Percentiles rank a stretch among this genome's conserved stretches.
Evolutionary conservation across 2,113 vertebrate genomes (phyloP).

Genomic region (Strigops habroptila): DNA sequence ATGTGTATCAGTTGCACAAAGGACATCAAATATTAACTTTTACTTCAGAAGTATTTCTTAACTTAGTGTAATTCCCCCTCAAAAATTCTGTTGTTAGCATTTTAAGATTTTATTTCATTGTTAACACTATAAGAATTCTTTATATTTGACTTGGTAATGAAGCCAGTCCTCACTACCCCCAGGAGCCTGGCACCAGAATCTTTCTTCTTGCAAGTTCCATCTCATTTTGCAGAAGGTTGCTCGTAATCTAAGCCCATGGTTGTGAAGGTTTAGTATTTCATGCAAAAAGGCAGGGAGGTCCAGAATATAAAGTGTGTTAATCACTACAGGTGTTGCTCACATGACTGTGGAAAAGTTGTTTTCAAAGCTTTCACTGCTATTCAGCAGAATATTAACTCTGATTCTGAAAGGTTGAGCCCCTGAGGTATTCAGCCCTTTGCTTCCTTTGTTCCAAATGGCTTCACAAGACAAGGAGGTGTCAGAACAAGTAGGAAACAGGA

Average conservation of each 20-base stretch:
- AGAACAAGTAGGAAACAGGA: background rate
- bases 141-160: background rate
- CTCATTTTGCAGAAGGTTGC: background rate
- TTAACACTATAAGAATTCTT: background rate
- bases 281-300: background rate
- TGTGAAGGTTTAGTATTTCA: background rate
- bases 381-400: background rate
- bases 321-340: background rate
- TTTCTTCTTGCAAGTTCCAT: background rate
- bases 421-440: background rate
- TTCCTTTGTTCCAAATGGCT: background rate
- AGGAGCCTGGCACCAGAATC: background rate
- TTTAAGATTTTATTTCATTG: background rate
- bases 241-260: background rate
- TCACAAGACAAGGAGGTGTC: background rate
- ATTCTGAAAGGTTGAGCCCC: background rate
- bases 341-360: background rate
- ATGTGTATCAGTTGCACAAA: background rate
- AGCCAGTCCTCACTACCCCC: background rate
- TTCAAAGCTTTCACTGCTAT: background rate
- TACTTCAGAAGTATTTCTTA: background rate
- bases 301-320: background rate
- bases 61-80: background rate
- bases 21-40: background rate
- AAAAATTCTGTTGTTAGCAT: background rate